phyloP scores from a whole-genome alignment of 2,888 invertebrate species.

The Metacarcinus magister region DNA sequence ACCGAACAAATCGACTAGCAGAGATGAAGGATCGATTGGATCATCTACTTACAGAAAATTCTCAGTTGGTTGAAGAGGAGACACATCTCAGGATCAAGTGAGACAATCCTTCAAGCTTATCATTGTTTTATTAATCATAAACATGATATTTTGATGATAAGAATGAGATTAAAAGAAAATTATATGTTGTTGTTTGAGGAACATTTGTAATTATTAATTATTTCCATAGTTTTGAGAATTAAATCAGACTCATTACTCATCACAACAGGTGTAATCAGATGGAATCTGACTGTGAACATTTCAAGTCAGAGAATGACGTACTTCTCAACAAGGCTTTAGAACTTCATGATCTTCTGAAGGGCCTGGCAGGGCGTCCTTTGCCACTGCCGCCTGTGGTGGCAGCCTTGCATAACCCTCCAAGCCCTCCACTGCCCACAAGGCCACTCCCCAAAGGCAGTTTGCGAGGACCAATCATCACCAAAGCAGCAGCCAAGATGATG shows the following conservation, averaged over 20 bases:
- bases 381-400: constrained; percentile 81
- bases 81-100: constrained; percentile 82
- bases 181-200: neutral
- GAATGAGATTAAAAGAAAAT: neutral
- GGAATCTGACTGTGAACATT: constrained; percentile 69
- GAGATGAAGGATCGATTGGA: constrained; percentile 91
- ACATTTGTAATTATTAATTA: neutral
- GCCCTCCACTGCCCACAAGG: constrained; percentile 70
- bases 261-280: constrained; percentile 70
- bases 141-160: no score
- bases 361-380: constrained; percentile 80
- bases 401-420: constrained; percentile 79
- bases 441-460: constrained; percentile 74
- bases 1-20: constrained; percentile 92
- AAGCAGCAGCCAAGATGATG: constrained; percentile 82
- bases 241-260: neutral
- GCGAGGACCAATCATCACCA: constrained; percentile 73
- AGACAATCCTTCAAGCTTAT: neutral
- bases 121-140: neutral
- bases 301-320: constrained; percentile 77
- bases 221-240: neutral
- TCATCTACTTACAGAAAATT: constrained; percentile 86
- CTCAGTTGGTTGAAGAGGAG: constrained; percentile 85
- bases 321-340: constrained; percentile 80
- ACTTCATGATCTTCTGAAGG: constrained; percentile 82